Conservation (phyloP, 2,113 vertebrate species). For the Macrotis lagotis region DNA sequence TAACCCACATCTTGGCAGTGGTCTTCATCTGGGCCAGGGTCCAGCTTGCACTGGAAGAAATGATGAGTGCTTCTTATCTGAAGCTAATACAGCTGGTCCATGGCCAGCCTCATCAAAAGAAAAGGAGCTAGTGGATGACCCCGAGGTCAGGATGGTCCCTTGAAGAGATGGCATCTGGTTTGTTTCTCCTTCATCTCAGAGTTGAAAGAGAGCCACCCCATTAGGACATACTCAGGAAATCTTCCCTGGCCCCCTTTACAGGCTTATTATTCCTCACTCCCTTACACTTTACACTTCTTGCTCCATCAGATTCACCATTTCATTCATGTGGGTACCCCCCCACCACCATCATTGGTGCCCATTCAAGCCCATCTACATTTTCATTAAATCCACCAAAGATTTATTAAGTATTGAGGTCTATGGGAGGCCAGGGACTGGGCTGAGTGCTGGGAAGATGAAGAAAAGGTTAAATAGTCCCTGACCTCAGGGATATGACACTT, state of each 20-base stretch:
- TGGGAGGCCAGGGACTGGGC: no score
- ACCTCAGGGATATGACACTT: no score
- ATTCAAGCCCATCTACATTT: background rate
- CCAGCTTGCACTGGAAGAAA: constrained; percentile 34
- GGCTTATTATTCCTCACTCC: background rate
- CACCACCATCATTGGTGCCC: background rate
- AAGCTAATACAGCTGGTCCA: constrained; percentile 60
- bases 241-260: background rate
- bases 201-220: background rate
- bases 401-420: no score
- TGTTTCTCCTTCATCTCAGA: constrained; percentile 1
- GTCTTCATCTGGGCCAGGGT: constrained; percentile 28
- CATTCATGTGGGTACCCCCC: no score
- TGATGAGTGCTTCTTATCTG: constrained; percentile 38
- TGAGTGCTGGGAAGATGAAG: no score
- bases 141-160: constrained; percentile 2
- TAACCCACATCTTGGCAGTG: constrained; percentile 6
- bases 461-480: no score
- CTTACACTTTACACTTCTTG: background rate
- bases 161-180: constrained; percentile 24
- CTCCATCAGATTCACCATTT: background rate
- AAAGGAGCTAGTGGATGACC: background rate
- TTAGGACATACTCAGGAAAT: background rate
- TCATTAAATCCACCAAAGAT: no score
- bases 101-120: background rate